Evolutionary conservation across 2,888 invertebrate genomes (phyloP).

Genomic region (Synanthedon formicaeformis): DNA sequence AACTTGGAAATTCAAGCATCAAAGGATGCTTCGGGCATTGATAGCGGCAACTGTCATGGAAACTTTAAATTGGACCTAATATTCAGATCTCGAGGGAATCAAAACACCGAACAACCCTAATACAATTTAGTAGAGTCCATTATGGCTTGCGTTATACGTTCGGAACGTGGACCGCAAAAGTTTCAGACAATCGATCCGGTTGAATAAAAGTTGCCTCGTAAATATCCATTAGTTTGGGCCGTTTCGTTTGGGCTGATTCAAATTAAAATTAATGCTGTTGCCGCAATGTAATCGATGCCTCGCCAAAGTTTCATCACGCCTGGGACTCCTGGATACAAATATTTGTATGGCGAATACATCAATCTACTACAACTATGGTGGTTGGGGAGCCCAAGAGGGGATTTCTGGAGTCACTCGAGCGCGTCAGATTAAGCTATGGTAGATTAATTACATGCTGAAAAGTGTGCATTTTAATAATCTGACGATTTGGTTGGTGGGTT

Average conservation of each 20-base stretch:
- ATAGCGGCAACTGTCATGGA: not conserved
- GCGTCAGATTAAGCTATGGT: no score
- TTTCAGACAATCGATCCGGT: not conserved
- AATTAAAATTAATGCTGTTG: constrained; percentile 8
- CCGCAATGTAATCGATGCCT: not conserved
- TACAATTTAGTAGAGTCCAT: not conserved
- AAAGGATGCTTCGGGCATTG: not conserved
- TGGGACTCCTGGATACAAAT: no score
- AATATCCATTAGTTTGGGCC: constrained; percentile 5
- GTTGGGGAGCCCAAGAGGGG: no score
- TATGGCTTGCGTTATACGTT: not conserved
- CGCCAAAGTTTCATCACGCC: not conserved
- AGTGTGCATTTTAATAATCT: no score
- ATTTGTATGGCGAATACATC: no score
- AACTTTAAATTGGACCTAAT: not conserved
- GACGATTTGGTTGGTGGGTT: no score
- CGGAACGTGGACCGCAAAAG: not conserved
- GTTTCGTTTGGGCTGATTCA: not conserved
- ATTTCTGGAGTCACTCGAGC: no score
- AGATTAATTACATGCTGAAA: no score
- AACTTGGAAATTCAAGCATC: not conserved
- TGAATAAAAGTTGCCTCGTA: constrained; percentile 1
- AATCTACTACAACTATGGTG: no score
- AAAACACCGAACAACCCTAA: not conserved
- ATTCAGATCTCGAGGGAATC: not conserved